Evolutionary conservation across 53 echinoderm and acorn worm species (phyloP), one percentile per base, ranked within the genome.

Genomic region (Paelopatides confundens): DNA sequence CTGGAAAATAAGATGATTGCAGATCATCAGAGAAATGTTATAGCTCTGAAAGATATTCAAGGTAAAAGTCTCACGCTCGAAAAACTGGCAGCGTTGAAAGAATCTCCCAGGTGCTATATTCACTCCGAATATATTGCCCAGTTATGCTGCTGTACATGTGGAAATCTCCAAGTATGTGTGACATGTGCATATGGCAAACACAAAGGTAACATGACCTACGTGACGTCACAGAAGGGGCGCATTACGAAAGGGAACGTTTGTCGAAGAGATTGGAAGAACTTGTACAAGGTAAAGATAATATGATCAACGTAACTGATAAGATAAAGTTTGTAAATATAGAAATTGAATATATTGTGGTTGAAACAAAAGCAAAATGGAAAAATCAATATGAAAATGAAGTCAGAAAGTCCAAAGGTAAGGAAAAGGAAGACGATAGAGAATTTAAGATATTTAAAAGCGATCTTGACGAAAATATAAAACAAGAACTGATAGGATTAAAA

Each of bases 131-230:
- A 77, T n/a, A 27, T 4, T 3, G 21, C 50, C 2, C 10, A 5
- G 13, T 26, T 77, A 17, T 77, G 49, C 30, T 77, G 77, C 31
- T 8, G 31, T 31, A 77, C 31, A 10, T 77, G 77, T 4, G 17
- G 31, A 1, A 49, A 77, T 38, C 1, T 27, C 13, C 77, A 48
- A 18, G 14, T 77, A 28, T 77, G 77, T 38, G 6, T 77, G 6
- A 31, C 14, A 0, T 77, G 77, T 50, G 12, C 21, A 27, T 21
- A 29, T 12, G 29, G 52, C 24, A 43, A 77, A 50, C 77, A 77
- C 31, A 77, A 50, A 77, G 77, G 31, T 31, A n/a, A n/a, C 77
- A 77, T 28, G 30, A 77, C 49, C 31, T 77, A 17, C 47, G 24
- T 14, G 77, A 77, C 36, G 51, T 49, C 0, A 77, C 46, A 11